Evolutionary conservation across 23 tunicate genomes (phyloP), one percentile per base, ranked within the genome.

Genomic region (Styela plicata): DNA sequence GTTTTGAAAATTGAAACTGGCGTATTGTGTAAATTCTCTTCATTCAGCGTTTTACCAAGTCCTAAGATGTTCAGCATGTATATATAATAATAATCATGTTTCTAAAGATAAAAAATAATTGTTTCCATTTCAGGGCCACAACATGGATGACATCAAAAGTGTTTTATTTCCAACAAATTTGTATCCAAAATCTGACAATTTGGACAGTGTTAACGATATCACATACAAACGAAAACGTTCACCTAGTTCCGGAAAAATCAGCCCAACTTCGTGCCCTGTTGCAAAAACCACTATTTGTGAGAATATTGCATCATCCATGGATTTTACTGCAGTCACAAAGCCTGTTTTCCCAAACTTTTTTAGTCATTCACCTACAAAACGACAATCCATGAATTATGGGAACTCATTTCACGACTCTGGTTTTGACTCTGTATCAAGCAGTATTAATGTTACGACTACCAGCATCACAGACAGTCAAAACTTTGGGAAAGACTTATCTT

Each of bases 381-480:
- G 35, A 33, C 36, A 3, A 30, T 17, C 77, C 29, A 33, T 33
- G 3, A 5, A 71, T 19, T 34, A 16, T 30, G 77, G 5, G 7
- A 32, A 20, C 2, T 71, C 77, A 22, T 27, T 71, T 30, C 77
- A 71, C 26, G 77, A 71, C 36, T 18, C 36, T 71, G 77, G 77
- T 34, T 71, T 71, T 71, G 77, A 71, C 5, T 71, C 77, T 21
- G 36, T 71, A 16, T 34, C 34, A 17, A 71, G 13, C 23, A 71
- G 77, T 34, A 32, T 30, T 20, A 21, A 28, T 30, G 16, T 18
- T 17, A 33, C 16, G 34, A 34, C 32, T 3, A 18, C 77, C 29
- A 22, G 24, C 17, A 44, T 44, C 13, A 7, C 57, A 44, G 57
- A 44, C 10, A 44, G 57, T 44, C 13, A 5, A 44, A 44, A 44